Evolutionary conservation across 2,113 vertebrate species (phyloP).

Genomic region (Pelusios castaneus): DNA sequence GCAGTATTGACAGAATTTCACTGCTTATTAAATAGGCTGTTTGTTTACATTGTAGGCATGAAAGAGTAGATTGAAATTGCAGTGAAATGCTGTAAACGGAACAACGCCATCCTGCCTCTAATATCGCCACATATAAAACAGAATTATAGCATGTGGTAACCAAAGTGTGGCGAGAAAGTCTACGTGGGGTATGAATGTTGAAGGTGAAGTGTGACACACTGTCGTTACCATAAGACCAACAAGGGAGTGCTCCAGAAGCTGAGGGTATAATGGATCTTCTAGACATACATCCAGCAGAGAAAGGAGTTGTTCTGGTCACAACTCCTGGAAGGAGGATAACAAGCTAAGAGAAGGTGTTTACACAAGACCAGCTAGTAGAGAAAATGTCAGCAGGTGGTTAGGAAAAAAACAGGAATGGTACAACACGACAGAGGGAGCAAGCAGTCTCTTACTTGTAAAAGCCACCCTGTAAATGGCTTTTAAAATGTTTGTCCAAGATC

Average conservation of each 20-base stretch:
- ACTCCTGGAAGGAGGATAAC: not conserved
- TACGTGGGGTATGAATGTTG: constrained; percentile 15
- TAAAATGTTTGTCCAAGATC: not conserved
- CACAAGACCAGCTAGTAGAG: not conserved
- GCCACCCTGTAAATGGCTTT: not conserved
- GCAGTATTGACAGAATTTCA: constrained; percentile 49
- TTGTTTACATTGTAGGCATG: constrained; percentile 49
- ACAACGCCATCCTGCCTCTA: not conserved
- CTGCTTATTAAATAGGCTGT: constrained; percentile 59
- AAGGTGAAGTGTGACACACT: constrained; percentile 9
- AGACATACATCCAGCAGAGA: not conserved
- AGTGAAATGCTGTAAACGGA: not conserved
- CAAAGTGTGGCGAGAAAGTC: not conserved
- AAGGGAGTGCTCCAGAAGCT: rapidly evolving
- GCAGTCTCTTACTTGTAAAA: not conserved
- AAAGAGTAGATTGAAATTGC: not conserved
- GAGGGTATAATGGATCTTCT: not conserved
- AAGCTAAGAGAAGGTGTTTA: not conserved
- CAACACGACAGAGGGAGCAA: not conserved
- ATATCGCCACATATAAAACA: not conserved
- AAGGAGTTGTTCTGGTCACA: not conserved
- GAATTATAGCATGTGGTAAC: constrained; percentile 29
- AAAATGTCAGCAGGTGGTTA: not conserved
- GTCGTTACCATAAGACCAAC: constrained; percentile 19
- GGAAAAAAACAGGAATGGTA: not conserved